These are phyloP conservation scores for Netelia melanura DNA, from an alignment of 2,888 invertebrate species.

Conservation along the genomic window DNA sequence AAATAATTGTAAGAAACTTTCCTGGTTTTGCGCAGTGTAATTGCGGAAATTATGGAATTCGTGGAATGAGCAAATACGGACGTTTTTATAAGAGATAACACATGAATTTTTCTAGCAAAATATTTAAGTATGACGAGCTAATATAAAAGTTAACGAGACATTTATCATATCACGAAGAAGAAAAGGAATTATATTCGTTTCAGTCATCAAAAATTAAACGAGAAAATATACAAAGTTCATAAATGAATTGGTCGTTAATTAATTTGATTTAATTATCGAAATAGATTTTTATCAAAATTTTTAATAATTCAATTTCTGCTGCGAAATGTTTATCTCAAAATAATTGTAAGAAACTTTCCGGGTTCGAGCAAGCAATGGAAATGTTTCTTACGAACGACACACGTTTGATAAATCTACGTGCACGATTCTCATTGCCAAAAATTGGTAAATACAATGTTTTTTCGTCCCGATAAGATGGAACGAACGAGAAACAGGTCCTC, in stretches of 20 bases:
- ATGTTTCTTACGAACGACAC: too few relatives aligned
- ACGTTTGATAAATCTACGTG: neutral
- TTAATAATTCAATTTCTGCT: too few relatives aligned
- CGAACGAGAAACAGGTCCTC: constrained; percentile 1
- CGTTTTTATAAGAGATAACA: neutral
- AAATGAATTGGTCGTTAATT: too few relatives aligned
- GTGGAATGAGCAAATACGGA: neutral
- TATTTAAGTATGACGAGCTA: neutral
- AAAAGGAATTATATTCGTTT: neutral
- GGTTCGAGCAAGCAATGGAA: neutral
- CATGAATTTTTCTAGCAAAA: neutral
- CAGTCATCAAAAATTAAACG: too few relatives aligned
- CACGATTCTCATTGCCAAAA: constrained; percentile 19
- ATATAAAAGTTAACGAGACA: neutral
- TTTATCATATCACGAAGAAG: too few relatives aligned
- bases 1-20: too few relatives aligned
- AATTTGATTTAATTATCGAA: too few relatives aligned
- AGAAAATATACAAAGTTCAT: too few relatives aligned
- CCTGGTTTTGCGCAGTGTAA: neutral
- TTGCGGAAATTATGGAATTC: neutral
- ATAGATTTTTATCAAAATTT: too few relatives aligned
- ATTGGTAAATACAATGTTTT: constrained; percentile 34
- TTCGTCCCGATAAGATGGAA: constrained; percentile 10
- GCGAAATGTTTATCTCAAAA: too few relatives aligned
- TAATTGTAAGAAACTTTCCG: too few relatives aligned